These are phyloP conservation scores for Lophius americanus DNA, from an alignment of 2,797 vertebrate species.

Conservation along the genomic window DNA sequence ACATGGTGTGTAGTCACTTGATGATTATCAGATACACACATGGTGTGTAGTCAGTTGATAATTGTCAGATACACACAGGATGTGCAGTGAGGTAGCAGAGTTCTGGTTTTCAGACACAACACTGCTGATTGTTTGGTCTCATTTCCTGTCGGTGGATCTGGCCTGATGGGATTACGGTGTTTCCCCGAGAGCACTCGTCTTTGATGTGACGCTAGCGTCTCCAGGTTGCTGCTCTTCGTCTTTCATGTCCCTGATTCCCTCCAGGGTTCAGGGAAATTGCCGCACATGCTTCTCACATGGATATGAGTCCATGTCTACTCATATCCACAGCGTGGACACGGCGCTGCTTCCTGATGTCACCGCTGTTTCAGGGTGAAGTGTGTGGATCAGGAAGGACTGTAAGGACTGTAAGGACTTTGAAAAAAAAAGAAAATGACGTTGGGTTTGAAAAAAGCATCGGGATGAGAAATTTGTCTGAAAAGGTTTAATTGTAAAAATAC, in stretches of 20 bases:
- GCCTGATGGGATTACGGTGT: conserved; percentile 29
- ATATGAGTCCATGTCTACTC: conserved; percentile 39
- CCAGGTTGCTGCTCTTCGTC: conserved; percentile 46
- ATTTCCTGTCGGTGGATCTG: conserved; percentile 26
- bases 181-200: conserved; percentile 60
- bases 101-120: no score
- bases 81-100: no score
- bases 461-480: no score
- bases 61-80: no score
- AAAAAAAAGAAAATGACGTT: no score
- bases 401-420: no score
- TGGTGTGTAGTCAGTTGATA: no score
- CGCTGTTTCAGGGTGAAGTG: conserved; percentile 17
- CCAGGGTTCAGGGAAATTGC: conserved; percentile 59
- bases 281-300: conserved; percentile 18
- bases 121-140: conserved; percentile 41
- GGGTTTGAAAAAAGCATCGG: no score
- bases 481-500: no score
- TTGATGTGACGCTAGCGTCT: conserved; percentile 50
- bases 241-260: conserved; percentile 56
- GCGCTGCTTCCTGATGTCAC: conserved; percentile 27
- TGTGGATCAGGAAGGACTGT: not conserved
- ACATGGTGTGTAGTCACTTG: no score
- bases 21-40: no score
- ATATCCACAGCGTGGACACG: no score